Evolutionary conservation across 1,140 invertebrate species (phyloP).

Genomic region (Zaprionus ghesquierei): DNA sequence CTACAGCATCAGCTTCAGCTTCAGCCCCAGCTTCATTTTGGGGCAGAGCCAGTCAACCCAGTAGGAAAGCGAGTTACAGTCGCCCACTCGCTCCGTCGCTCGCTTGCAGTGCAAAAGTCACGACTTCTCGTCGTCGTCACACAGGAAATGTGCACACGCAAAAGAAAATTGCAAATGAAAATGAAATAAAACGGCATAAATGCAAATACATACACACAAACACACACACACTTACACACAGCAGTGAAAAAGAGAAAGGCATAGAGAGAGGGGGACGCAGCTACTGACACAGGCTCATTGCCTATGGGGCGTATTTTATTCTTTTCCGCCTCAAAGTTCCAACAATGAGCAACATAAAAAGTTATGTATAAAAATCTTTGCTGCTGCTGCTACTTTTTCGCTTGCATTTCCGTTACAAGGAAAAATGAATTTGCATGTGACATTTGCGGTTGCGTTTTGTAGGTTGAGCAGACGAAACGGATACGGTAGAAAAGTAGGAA

Average conservation of each 20-base stretch:
- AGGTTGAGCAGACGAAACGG: constrained; percentile 9
- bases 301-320: constrained; percentile 51
- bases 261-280: neutral
- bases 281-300: constrained; percentile 33
- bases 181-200: constrained; percentile 69
- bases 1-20: constrained; percentile 2
- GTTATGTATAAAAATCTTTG: constrained; percentile 68
- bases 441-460: constrained; percentile 52
- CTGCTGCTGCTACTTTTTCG: constrained; percentile 52
- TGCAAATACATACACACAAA: constrained; percentile 49
- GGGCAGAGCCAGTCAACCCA: neutral
- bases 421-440: constrained; percentile 65
- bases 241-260: neutral
- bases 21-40: neutral
- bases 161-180: constrained; percentile 65
- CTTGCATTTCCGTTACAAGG: constrained; percentile 68
- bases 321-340: constrained; percentile 35
- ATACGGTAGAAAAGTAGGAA: neutral
- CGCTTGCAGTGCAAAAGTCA: constrained; percentile 52
- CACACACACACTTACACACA: constrained; percentile 33
- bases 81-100: constrained; percentile 2
- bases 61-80: constrained; percentile 20
- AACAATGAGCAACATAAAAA: constrained; percentile 65
- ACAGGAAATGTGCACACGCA: constrained; percentile 63
- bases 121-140: constrained; percentile 31